Evolutionary conservation across 35 echinoderm and acorn worm species (phyloP), one percentile per base, ranked within the genome.

Genomic region (Hemicentrotus pulcherrimus): DNA sequence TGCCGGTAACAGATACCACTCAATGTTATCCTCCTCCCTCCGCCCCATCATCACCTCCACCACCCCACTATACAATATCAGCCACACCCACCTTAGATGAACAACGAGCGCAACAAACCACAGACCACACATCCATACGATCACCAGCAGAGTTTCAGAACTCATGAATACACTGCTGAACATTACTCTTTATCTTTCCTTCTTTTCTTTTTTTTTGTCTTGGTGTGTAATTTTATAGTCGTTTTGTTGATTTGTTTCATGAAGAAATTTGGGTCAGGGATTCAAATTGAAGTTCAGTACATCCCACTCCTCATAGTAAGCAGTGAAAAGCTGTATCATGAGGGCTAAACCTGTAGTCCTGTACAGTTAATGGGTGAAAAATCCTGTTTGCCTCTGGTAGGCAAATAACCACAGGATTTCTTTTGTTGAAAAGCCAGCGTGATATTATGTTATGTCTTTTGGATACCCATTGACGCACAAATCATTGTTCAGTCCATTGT

Each of bases 221-320:
- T 22, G 46, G 88, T 8, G 50, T 55, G 35, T 41, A 41, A 41
- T 55, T 10, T 55, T 55, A 55, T 55, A 15, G 50, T 55, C 50
- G 9, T 55, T 41, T 78, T n/a, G 22, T 6, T 78, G 22, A 78
- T 78, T 8, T n/a, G 4, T 78, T n/a, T 78, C 65, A 28, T 78
- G 65, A 78, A 22, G 65, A 78, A 78, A n/a, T 78, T 78, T 78
- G 65, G 65, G 28, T 78, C 65, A 78, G 65, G 65, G 65, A 78
- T 78, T n/a, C 65, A 78, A 78, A 78, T 78, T 78, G 65, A 78
- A 78, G 22, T 78, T 78, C 65, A 78, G 65, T 78, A 78, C 65
- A 78, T 78, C 6, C 2, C 4, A 78, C 0, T 22, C 22, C 65
- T 78, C 24, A 28, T 30, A 78, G 65, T 28, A 30, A 4, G 15